Evolutionary conservation across 92 coral and sea anemone genomes (phyloP).

Genomic region (Paramuricea clavata): DNA sequence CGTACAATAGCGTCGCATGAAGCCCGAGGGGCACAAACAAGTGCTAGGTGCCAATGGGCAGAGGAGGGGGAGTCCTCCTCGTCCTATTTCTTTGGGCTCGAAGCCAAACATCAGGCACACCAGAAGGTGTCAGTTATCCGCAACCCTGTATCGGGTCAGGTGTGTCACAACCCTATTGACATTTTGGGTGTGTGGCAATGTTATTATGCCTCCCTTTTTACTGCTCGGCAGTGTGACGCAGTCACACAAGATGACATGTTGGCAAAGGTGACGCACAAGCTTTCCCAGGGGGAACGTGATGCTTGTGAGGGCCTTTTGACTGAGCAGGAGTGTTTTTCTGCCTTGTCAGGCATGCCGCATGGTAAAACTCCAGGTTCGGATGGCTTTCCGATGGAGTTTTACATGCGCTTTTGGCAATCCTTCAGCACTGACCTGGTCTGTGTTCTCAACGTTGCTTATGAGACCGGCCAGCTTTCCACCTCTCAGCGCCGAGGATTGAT

Average conservation of each 20-base stretch:
- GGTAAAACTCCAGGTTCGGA: conserved; percentile 12
- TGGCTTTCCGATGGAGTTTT: conserved; percentile 28
- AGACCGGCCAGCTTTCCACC: conserved; percentile 5
- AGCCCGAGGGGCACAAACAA: conserved; percentile 42
- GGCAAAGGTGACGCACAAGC: neutral
- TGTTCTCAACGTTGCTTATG: conserved; percentile 21
- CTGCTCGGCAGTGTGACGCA: conserved; percentile 1
- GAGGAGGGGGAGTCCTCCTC: conserved; percentile 55
- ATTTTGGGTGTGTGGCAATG: conserved; percentile 24
- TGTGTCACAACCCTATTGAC: conserved; percentile 31
- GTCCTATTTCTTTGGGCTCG: conserved; percentile 29
- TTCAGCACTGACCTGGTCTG: neutral
- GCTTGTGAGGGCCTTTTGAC: conserved; percentile 26
- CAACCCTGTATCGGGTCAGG: conserved; percentile 19
- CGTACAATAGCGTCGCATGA: conserved; percentile 27
- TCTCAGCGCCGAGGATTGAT: neutral
- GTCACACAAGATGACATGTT: neutral
- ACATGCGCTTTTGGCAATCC: neutral
- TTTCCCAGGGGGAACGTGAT: neutral
- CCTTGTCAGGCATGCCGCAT: conserved; percentile 1
- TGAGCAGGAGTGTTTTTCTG: conserved; percentile 15
- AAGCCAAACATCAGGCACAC: conserved; percentile 17
- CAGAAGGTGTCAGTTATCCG: conserved; percentile 13
- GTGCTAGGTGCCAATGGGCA: conserved; percentile 34
- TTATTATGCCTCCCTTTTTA: conserved; percentile 10